These are phyloP conservation scores for Astropecten irregularis DNA, from an alignment of 53 echinoderm and acorn worm genomes.

Conservation along the genomic window DNA sequence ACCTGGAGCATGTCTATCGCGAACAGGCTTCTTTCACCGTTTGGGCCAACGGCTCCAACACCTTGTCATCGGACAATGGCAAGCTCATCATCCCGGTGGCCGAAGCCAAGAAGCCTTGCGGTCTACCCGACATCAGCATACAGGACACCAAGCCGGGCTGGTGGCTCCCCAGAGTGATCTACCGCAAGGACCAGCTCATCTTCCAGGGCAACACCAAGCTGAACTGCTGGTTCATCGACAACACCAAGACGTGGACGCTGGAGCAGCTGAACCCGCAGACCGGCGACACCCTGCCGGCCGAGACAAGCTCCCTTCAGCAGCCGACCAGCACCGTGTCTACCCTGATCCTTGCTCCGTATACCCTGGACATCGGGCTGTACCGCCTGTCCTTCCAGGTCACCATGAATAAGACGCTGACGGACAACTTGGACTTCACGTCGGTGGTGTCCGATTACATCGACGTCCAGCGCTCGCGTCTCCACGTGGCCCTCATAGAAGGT, in stretches of 20 bases:
- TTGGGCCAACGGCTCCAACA: slow-evolving; percentile 57
- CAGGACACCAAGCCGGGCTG: slow-evolving; percentile 49
- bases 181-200: slow-evolving; percentile 24
- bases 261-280: slow-evolving; percentile 42
- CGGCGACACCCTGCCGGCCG: slow-evolving; percentile 18
- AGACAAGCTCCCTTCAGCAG: slow-evolving; percentile 19
- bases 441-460: slow-evolving; percentile 62
- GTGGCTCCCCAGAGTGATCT: slow-evolving; percentile 51
- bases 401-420: slow-evolving; percentile 46
- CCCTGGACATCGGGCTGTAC: slow-evolving; percentile 60
- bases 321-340: slow-evolving; percentile 37
- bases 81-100: slow-evolving; percentile 60
- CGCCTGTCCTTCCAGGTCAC: slow-evolving; percentile 67
- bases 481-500: slow-evolving; percentile 52
- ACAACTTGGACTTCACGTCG: slow-evolving; percentile 38
- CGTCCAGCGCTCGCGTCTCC: slow-evolving; percentile 43
- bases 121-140: slow-evolving; percentile 51
- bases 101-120: slow-evolving; percentile 57
- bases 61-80: slow-evolving; percentile 30
- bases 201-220: slow-evolving; percentile 61
- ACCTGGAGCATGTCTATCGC: slow-evolving; percentile 45
- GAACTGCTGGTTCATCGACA: slow-evolving; percentile 62
- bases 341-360: slow-evolving; percentile 59
- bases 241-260: slow-evolving; percentile 75
- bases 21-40: slow-evolving; percentile 50